Conservation (phyloP, 2,797 vertebrate genomes). For the Gymnoscopelus microlampas region DNA sequence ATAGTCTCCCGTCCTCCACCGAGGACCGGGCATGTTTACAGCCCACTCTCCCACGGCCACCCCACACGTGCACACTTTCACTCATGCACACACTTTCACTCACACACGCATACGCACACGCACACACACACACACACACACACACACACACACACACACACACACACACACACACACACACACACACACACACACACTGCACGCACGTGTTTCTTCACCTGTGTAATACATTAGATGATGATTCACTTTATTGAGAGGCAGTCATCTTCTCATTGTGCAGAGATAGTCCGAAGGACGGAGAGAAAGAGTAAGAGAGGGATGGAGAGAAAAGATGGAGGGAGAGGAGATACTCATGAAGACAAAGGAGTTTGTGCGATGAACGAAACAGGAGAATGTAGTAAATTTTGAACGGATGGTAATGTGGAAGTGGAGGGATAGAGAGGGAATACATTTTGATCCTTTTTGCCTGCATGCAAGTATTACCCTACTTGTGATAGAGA, state of each 20-base stretch:
- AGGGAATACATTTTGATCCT: not conserved
- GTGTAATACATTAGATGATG: constrained; percentile 70
- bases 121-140: constrained; percentile 1
- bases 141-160: no score
- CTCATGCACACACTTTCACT: no score
- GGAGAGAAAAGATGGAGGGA: constrained; percentile 46
- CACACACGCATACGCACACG: not conserved
- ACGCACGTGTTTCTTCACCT: constrained; percentile 20
- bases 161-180: no score
- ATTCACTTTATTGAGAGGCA: constrained; percentile 59
- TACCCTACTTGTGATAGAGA: no score
- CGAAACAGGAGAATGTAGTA: constrained; percentile 49
- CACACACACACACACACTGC: no score
- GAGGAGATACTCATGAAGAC: no score
- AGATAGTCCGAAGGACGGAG: constrained; percentile 41
- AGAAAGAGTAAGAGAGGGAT: constrained; percentile 52
- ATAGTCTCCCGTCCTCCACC: constrained; percentile 51
- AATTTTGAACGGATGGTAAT: constrained; percentile 22
- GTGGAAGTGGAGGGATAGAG: not conserved
- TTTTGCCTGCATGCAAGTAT: not conserved
- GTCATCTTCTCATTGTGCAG: constrained; percentile 65
- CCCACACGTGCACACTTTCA: no score
- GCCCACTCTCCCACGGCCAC: constrained; percentile 35
- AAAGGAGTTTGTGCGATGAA: constrained; percentile 32
- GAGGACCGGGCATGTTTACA: constrained; percentile 39